These are phyloP conservation scores for Epicampocera succincta DNA, from an alignment of 2,888 invertebrate species.

Conservation along the genomic window DNA sequence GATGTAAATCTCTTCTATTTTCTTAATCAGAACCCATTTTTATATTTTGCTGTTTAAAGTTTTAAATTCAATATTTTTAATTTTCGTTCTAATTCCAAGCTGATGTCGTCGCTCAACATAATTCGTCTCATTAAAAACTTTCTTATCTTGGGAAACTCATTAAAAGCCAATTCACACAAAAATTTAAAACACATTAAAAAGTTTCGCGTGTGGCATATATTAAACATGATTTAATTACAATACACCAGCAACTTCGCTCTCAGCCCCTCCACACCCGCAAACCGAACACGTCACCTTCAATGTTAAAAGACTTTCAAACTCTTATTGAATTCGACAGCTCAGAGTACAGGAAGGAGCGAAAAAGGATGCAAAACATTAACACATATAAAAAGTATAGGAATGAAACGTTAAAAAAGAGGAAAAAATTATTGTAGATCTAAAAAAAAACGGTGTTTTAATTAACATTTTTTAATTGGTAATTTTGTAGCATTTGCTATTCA, in stretches of 20 bases:
- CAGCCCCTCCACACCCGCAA: not conserved
- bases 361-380: not conserved
- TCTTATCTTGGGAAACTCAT: conserved; percentile 46
- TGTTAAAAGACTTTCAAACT: not conserved
- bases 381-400: not conserved
- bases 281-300: not conserved
- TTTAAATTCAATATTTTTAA: not conserved
- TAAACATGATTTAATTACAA: conserved; percentile 50
- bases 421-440: too few relatives aligned
- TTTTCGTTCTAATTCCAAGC: not conserved
- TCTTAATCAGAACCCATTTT: too few relatives aligned
- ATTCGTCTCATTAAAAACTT: conserved; percentile 18
- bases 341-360: too few relatives aligned
- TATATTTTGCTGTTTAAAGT: not conserved
- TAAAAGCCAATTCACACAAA: conserved; percentile 61
- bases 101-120: not conserved
- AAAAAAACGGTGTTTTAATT: too few relatives aligned
- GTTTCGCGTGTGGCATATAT: conserved; percentile 53
- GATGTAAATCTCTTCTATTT: too few relatives aligned
- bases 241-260: conserved; percentile 18
- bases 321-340: not conserved
- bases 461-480: too few relatives aligned
- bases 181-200: conserved; percentile 64
- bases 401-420: not conserved
- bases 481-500: too few relatives aligned